phyloP scores from a whole-genome alignment of 2,797 vertebrate species.

The Florisuga fusca region DNA sequence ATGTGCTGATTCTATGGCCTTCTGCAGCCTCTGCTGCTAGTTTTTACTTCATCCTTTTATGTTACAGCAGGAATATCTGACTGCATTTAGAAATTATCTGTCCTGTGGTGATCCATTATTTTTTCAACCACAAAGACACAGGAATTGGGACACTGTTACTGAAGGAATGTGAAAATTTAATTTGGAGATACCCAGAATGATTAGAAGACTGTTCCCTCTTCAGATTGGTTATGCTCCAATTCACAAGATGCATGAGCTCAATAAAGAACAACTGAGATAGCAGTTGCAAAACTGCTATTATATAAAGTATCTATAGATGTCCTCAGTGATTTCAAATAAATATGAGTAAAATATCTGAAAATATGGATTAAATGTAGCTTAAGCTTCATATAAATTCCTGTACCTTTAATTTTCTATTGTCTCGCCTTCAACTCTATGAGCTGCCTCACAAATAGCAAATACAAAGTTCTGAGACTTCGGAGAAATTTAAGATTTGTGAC shows the following conservation, averaged over 20 bases:
- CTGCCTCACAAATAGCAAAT: not conserved
- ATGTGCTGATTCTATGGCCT: not conserved
- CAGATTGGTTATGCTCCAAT: constrained; percentile 36
- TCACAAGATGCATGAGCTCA: constrained; percentile 11
- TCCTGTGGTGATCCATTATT: not conserved
- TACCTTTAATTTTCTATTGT: not conserved
- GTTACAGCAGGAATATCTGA: not conserved
- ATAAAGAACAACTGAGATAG: not conserved
- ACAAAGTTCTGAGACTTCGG: not conserved
- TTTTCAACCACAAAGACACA: not conserved
- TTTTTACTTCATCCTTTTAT: not conserved
- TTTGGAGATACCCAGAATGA: constrained; percentile 25
- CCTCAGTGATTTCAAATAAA: constrained; percentile 27
- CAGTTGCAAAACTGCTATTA: not conserved
- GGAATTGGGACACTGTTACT: not conserved
- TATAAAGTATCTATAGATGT: constrained; percentile 20
- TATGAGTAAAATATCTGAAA: not conserved
- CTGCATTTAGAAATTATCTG: not conserved
- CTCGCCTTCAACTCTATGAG: not conserved
- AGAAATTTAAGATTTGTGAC: not conserved
- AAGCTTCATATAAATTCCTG: not conserved
- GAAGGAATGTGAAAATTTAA: constrained; percentile 18
- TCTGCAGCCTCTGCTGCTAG: not conserved
- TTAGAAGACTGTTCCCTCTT: constrained; percentile 20
- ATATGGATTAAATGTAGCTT: not conserved